These are phyloP conservation scores for Florisuga fusca DNA, from an alignment of 2,797 vertebrate genomes.

Conservation along the genomic window DNA sequence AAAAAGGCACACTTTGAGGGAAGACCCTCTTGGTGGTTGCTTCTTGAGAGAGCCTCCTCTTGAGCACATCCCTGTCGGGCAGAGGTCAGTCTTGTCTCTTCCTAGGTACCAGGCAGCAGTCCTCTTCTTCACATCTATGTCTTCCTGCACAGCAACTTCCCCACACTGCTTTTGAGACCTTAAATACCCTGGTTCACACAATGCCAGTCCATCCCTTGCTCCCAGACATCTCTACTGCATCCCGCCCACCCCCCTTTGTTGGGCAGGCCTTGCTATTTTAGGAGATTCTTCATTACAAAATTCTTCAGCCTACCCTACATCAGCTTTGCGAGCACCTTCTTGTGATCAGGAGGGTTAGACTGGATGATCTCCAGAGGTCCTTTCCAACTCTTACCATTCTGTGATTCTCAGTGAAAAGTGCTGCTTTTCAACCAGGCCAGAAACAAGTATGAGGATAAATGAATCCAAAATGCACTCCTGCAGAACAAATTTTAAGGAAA, in stretches of 20 bases:
- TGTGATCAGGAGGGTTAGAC: too few species aligned
- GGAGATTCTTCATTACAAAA: background rate
- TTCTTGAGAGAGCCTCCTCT: background rate
- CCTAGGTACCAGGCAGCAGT: background rate
- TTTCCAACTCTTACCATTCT: too few species aligned
- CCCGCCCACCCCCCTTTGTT: background rate
- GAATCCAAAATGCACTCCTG: background rate
- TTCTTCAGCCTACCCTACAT: background rate
- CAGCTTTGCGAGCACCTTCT: background rate
- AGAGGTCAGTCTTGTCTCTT: background rate
- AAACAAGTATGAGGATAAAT: background rate
- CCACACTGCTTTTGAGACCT: background rate
- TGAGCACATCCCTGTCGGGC: background rate
- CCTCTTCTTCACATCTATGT: background rate
- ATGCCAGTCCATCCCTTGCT: background rate
- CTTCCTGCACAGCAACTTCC: background rate
- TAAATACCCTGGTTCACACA: background rate
- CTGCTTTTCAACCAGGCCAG: background rate
- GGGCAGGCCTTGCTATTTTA: background rate
- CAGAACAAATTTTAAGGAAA: background rate
- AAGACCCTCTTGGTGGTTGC: slow-evolving; percentile 35
- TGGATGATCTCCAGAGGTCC: too few species aligned
- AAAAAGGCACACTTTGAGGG: background rate
- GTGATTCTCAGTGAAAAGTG: background rate
- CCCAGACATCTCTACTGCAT: background rate